A percentile compares a stretch with the other conserved stretches of the same genome.
These are phyloP conservation scores for Cheirogaleus major DNA, from an alignment of 2,797 vertebrate genomes.

Conservation along the genomic window DNA sequence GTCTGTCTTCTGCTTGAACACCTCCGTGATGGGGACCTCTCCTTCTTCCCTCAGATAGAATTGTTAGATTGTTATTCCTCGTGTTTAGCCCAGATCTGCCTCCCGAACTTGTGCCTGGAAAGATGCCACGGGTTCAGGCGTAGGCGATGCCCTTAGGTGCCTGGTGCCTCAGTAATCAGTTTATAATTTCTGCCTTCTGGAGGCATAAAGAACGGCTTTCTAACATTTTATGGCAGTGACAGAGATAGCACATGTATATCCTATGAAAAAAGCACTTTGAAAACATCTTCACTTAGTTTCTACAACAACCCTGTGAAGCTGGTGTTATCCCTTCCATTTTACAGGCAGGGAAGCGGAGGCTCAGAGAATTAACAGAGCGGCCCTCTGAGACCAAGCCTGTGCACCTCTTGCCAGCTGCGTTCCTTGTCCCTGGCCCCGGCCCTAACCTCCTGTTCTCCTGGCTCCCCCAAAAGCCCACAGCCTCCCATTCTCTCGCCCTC, in stretches of 20 bases:
- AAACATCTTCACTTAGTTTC: neutral
- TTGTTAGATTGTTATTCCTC: neutral
- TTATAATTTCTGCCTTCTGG: conserved; percentile 7
- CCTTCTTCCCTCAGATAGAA: neutral
- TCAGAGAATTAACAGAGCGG: neutral
- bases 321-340: conserved; percentile 12
- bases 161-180: neutral
- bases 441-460: neutral
- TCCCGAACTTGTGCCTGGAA: neutral
- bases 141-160: neutral
- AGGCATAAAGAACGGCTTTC: neutral
- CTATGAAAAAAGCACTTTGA: neutral
- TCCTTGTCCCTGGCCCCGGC: neutral
- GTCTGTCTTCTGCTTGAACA: neutral
- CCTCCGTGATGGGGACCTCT: neutral
- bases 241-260: neutral
- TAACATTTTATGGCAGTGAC: neutral
- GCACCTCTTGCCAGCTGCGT: neutral
- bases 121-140: neutral
- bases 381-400: conserved; percentile 34
- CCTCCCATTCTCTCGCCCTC: conserved; percentile 59
- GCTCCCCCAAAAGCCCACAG: neutral
- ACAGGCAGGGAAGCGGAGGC: neutral
- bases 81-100: neutral
- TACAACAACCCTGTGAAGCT: conserved; percentile 38